phyloP scores from a whole-genome alignment of 2,888 invertebrate genomes.

The Leptodirus hochenwartii region DNA sequence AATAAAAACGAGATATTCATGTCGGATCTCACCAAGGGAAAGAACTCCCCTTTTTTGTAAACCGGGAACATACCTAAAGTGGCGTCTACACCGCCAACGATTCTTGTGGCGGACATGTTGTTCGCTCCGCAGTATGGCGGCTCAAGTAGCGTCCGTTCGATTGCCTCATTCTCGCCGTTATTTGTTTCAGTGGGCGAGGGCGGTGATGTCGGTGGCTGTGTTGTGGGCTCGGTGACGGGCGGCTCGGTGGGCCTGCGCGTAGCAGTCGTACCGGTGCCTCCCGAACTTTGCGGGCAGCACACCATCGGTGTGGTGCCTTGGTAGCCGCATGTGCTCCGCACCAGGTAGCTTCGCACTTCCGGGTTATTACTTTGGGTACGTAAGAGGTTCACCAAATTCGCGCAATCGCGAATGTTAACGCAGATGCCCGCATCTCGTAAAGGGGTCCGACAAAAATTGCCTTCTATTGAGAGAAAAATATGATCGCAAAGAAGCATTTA shows the following conservation, averaged over 20 bases:
- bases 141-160: conserved; percentile 16
- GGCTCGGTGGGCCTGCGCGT: conserved; percentile 6
- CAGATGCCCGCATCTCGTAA: conserved; percentile 33
- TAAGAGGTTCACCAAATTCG: conserved; percentile 29
- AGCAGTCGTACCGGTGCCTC: conserved; percentile 8
- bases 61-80: conserved; percentile 31
- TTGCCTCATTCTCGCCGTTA: neutral
- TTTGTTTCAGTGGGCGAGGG: neutral
- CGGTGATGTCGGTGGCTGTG: neutral
- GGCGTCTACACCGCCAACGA: conserved; percentile 56
- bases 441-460: conserved; percentile 29
- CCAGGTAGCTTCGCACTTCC: conserved; percentile 31
- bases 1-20: too few relatives aligned
- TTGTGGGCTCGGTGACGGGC: conserved; percentile 1
- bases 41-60: neutral
- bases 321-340: conserved; percentile 51
- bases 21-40: too few relatives aligned
- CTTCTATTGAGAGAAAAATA: too few relatives aligned
- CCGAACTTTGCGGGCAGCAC: conserved; percentile 27
- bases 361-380: conserved; percentile 27
- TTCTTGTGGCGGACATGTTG: conserved; percentile 34
- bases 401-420: conserved; percentile 32
- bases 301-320: conserved; percentile 46
- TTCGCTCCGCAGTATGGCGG: conserved; percentile 43
- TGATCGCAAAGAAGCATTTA: too few relatives aligned